Evolutionary conservation across 2,113 vertebrate genomes (phyloP), one percentile per base, ranked within the genome.

Genomic region (Corythoichthys haematopterus): DNA sequence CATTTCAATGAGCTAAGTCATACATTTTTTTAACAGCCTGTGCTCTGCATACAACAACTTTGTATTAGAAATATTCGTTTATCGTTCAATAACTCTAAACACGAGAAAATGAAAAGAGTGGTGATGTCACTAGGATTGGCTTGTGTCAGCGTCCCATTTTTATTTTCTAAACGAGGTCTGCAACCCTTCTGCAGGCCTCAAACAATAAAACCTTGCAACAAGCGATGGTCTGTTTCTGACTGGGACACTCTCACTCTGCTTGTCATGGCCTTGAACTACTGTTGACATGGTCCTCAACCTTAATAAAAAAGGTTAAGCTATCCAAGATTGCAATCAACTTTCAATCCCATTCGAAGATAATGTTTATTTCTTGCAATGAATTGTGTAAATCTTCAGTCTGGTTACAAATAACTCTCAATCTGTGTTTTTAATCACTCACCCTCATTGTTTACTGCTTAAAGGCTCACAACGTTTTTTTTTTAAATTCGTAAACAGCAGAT

Each of bases 271-370:
- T 74, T 72, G 40, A 68, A 16, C 64, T 46, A 13, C n/a, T 65
- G 65, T 53, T 66, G 75, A 68, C 57, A 66, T 65, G 33, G 36
- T 74, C 72, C 15, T 36, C 46, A 61, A 75, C 69, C 4, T 59
- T 33, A 55, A 77, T 72, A 72, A 38, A 72, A 74, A 76, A 75
- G 58, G 65, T 81, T 40, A 13, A 6, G 79, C 13, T 72, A 60
- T 79, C 65, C 55, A 67, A 72, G 66, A 77, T 20, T 37, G 64
- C n/a, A 81, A 60, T 77, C 51, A 38, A 73, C 47, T 51, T 74
- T 3, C 52, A 77, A 76, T 77, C 69, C 66, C 52, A 66, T 48
- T 15, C 50, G 56, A 61, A 62, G 71, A 76, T 77, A 74, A 64
- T 1, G 43, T 73, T 51, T 28, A 68, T 65, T 78, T 72, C 72